Evolutionary conservation across 2,113 vertebrate species (phyloP).

Genomic region (Pterocles burchelli): DNA sequence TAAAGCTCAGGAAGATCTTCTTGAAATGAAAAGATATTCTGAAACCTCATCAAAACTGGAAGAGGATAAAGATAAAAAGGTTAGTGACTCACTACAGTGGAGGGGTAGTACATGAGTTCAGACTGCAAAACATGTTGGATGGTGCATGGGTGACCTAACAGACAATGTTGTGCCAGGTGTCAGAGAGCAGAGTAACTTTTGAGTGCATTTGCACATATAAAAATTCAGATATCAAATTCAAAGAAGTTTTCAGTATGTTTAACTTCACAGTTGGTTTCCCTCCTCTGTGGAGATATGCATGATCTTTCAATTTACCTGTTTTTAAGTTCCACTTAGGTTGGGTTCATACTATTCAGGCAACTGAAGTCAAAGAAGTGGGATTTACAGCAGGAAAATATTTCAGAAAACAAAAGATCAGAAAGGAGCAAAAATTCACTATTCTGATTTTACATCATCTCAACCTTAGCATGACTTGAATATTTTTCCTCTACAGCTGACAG

Average conservation of each 20-base stretch:
- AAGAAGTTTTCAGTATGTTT: background rate
- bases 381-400: background rate
- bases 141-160: background rate
- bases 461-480: background rate
- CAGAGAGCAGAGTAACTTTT: background rate
- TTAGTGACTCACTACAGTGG: slow-evolving; percentile 29
- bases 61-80: slow-evolving; percentile 95
- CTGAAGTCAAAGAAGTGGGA: background rate
- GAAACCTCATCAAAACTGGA: slow-evolving; percentile 88
- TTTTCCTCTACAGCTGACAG: background rate
- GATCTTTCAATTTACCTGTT: background rate
- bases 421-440: background rate
- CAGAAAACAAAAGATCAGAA: background rate
- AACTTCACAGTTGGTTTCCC: background rate
- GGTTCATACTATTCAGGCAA: background rate
- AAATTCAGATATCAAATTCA: background rate
- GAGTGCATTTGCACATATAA: background rate
- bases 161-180: background rate
- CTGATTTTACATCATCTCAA: background rate
- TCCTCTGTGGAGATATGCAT: rapidly evolving
- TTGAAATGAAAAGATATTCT: slow-evolving; percentile 85
- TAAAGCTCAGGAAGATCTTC: slow-evolving; percentile 85
- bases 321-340: background rate
- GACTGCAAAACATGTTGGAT: background rate
- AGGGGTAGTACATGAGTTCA: background rate